Evolutionary conservation across 2,888 invertebrate genomes (phyloP), one percentile per base, ranked within the genome.

Genomic region (Galeruca laticollis): DNA sequence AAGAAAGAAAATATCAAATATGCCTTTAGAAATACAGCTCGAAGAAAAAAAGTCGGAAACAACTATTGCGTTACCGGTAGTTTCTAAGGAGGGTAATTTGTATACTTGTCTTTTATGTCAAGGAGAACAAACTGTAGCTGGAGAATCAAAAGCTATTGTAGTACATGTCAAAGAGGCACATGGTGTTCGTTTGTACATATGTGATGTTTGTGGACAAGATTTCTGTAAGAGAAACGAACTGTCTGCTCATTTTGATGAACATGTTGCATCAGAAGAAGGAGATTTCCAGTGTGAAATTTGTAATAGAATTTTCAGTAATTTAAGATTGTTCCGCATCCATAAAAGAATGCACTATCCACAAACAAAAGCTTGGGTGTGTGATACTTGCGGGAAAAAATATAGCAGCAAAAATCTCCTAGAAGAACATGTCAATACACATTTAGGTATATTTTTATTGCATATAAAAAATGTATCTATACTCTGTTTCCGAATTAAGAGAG

Each of bases 391-490:
- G 1, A 92, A 92, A 81, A 87, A 88, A 79, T 94, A 90, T 84
- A 88, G 90, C 75, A 92, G 93, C 0, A 89, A 89, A 62, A 90
- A 91, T 78, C 83, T 93, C 47, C 85, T 94, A 6, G 88, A 89
- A n/a, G 93, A 93, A 75, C 94, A 94, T 77, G 88, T 89, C 77
- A 92, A 93, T 83, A 88, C 88, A 9, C 94, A 93, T 81, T 90
- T 89, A 0, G 73, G 67, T 67, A 60, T 15, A 15, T 40, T n/a
- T 43, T 15, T 11, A 20, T 60, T 20, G 8, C 10, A 40, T 3
- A 26, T 40, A 26, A 26, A 26, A 26, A 26, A 26, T 1, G 3
- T 26, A 26, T 26, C 6, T 26, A 26, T 26, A 26, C 26, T 26
- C 26, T 26, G 26, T 26, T 26, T 26, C 26, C 26, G 3, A 3